phyloP scores from a whole-genome alignment of 2,797 vertebrate species.

The Pseudochirops cupreus region DNA sequence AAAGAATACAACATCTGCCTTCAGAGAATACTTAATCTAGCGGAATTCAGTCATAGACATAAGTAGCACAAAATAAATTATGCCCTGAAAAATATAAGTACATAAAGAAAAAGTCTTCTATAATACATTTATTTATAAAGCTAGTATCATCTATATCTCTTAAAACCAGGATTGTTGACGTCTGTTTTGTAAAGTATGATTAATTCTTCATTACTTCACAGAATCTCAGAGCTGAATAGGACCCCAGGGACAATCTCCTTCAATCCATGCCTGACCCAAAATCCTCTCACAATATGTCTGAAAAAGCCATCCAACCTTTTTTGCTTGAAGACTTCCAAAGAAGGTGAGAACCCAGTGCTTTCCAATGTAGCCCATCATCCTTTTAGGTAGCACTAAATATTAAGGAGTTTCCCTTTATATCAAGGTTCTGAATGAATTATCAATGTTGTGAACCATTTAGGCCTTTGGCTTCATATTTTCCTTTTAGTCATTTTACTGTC shows the following conservation, averaged over 20 bases:
- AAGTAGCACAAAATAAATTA: neutral
- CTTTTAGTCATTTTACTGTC: neutral
- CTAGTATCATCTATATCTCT: neutral
- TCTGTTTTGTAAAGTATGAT: neutral
- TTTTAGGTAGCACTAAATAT: neutral
- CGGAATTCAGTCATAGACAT: neutral
- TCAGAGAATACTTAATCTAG: neutral
- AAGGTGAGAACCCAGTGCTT: neutral
- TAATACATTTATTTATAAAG: neutral
- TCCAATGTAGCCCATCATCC: neutral
- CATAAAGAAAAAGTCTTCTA: constrained; percentile 16
- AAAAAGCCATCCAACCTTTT: neutral
- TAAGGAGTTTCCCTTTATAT: neutral
- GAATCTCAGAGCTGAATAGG: neutral
- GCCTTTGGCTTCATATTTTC: neutral
- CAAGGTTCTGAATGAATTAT: neutral
- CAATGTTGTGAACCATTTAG: neutral
- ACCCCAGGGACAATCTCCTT: neutral
- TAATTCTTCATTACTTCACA: constrained; percentile 15
- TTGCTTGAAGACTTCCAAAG: neutral
- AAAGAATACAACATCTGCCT: too few species aligned
- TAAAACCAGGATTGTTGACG: neutral
- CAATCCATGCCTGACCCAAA: neutral
- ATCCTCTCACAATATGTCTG: neutral
- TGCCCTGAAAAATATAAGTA: constrained; percentile 21